Evolutionary conservation across 2,797 vertebrate genomes (phyloP).

Genomic region (Leucoraja ocellata): DNA sequence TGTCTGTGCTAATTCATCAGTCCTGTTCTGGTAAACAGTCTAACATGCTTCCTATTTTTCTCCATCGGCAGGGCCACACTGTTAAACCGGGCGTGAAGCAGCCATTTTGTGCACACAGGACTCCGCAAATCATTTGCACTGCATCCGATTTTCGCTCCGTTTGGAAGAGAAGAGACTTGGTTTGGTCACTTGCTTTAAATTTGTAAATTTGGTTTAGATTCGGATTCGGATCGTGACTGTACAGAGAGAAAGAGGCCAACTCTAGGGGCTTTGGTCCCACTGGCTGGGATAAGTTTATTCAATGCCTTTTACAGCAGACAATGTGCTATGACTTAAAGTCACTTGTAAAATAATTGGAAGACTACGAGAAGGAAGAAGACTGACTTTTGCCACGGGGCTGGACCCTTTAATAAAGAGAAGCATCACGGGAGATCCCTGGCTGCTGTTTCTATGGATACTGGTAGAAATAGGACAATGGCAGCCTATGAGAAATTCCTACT

Average conservation of each 20-base stretch:
- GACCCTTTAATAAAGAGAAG: conserved; percentile 25
- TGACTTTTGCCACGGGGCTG: conserved; percentile 32
- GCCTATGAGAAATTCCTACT: conserved; percentile 30
- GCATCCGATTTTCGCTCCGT: conserved; percentile 9
- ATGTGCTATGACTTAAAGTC: conserved; percentile 30
- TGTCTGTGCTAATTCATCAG: no score
- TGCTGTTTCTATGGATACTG: conserved; percentile 23
- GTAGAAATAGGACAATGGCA: conserved; percentile 33
- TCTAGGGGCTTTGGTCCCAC: conserved; percentile 14
- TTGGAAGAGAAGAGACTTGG: conserved; percentile 13
- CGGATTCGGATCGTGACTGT: conserved; percentile 24
- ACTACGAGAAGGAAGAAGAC: conserved; percentile 16
- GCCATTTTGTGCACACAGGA: background rate
- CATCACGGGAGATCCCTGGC: conserved; percentile 19
- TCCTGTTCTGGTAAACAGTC: background rate
- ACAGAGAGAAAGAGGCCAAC: conserved; percentile 28
- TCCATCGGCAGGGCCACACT: conserved; percentile 10
- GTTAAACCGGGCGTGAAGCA: conserved; percentile 25
- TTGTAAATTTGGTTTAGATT: conserved; percentile 33
- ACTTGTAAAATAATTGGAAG: conserved; percentile 32
- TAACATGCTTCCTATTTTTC: background rate
- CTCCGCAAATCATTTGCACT: conserved; percentile 29
- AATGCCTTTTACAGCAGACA: conserved; percentile 10
- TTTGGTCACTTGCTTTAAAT: conserved; percentile 14
- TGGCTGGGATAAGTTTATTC: conserved; percentile 28